Evolutionary conservation across 2,888 invertebrate genomes (phyloP).

Genomic region (Rosalia funebris): DNA sequence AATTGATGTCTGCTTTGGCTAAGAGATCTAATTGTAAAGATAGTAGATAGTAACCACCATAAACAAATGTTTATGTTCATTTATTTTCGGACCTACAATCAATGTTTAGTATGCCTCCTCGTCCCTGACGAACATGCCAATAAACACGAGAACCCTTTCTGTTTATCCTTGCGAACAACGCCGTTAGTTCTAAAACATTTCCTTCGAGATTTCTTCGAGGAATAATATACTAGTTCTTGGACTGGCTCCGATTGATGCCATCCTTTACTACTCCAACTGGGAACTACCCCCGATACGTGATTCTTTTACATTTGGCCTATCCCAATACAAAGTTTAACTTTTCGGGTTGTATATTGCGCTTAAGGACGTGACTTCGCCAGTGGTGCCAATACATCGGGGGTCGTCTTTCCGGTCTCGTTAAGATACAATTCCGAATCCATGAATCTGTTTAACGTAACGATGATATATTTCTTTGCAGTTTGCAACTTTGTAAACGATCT

Average conservation of each 20-base stretch:
- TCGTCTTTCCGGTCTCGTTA: constrained; percentile 18
- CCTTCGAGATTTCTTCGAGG: constrained; percentile 28
- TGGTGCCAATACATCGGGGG: constrained; percentile 46
- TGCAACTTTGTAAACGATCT: constrained; percentile 27
- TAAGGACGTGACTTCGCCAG: constrained; percentile 49
- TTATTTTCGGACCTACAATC: neutral
- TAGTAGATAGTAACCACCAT: too few relatives aligned
- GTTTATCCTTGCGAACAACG: constrained; percentile 35
- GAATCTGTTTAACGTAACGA: constrained; percentile 25
- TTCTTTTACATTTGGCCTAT: constrained; percentile 60
- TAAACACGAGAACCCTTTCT: constrained; percentile 17
- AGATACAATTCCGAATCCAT: constrained; percentile 10
- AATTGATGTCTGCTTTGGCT: too few relatives aligned
- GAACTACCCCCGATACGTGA: constrained; percentile 54
- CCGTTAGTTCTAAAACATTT: constrained; percentile 31
- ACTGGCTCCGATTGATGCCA: constrained; percentile 34
- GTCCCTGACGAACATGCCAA: constrained; percentile 5
- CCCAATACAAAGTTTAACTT: constrained; percentile 54
- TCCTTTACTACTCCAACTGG: constrained; percentile 51
- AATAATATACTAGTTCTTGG: constrained; percentile 35
- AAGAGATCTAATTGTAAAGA: too few relatives aligned
- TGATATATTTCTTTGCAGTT: constrained; percentile 26
- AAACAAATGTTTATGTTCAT: too few relatives aligned
- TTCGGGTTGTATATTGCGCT: constrained; percentile 46
- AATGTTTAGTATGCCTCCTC: neutral